phyloP scores from a whole-genome alignment of 2,113 vertebrate genomes.

The Piaya cayana region DNA sequence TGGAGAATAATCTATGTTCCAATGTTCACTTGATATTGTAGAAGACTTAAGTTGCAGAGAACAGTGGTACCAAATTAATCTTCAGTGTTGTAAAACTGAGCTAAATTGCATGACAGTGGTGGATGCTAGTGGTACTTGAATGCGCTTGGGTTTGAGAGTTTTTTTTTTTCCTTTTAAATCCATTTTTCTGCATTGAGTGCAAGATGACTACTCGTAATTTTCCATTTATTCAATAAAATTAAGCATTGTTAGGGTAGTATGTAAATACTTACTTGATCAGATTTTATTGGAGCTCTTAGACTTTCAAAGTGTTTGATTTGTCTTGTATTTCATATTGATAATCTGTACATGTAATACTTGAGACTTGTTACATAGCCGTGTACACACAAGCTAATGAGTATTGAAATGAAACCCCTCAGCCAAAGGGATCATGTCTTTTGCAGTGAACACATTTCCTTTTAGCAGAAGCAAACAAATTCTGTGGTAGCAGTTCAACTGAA shows the following conservation, averaged over 20 bases:
- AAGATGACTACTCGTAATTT: neutral
- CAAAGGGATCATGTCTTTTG: neutral
- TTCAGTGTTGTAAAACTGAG: neutral
- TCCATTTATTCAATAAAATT: neutral
- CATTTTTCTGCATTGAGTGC: neutral
- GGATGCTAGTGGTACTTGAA: neutral
- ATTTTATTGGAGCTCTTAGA: neutral
- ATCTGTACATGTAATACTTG: neutral
- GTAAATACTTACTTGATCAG: neutral
- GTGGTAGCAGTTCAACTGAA: neutral
- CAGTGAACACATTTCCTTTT: neutral
- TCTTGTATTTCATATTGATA: neutral
- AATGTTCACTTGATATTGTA: neutral
- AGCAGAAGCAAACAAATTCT: neutral
- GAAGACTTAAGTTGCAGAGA: neutral
- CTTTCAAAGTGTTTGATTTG: neutral
- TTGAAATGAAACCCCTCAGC: neutral
- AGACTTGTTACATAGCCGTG: neutral
- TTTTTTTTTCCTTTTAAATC: neutral
- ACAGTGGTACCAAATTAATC: neutral
- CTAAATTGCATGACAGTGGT: neutral
- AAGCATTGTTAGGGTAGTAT: neutral
- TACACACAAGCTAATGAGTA: neutral
- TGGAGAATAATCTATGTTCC: neutral
- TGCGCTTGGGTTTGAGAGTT: neutral